Conservation (phyloP, 2,113 vertebrate species). For the Danio rerio region GRCz12tu NC_133182.1:7306001-7306500, state of each 20-base stretch:
- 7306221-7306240: background rate
- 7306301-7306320: constrained; percentile 49
- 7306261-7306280: constrained; percentile 61
- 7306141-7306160: no score
- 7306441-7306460: background rate
- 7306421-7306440: background rate
- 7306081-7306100: no score
- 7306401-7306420: background rate
- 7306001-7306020: no score
- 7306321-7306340: constrained; percentile 45
- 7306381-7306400: background rate
- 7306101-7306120: no score
- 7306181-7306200: background rate
- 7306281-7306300: constrained; percentile 23
- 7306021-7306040: no score
- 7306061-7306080: no score
- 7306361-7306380: background rate
- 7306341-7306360: constrained; percentile 5
- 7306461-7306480: background rate
- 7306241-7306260: constrained; percentile 64
- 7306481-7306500: background rate
- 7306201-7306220: background rate
- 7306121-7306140: no score
- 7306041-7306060: no score
- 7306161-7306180: background rate